Evolutionary conservation across 2,888 invertebrate species (phyloP).

Genomic region (Camptogramma bilineatum): DNA sequence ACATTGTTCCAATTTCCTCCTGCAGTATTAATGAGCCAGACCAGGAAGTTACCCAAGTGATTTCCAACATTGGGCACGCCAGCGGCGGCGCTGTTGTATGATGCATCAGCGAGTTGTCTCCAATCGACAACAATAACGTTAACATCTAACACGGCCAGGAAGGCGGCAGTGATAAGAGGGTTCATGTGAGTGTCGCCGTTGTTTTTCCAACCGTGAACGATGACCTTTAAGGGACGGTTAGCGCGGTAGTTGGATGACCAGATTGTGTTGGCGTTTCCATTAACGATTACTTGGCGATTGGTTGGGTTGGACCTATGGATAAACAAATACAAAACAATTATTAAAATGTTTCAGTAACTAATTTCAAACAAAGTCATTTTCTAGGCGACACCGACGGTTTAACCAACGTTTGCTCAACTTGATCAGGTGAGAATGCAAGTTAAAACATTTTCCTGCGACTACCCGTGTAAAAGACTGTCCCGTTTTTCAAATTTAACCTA

Average conservation of each 20-base stretch:
- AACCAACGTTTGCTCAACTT: no score
- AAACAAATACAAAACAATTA: constrained; percentile 7
- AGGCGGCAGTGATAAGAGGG: constrained; percentile 58
- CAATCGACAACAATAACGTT: constrained; percentile 78
- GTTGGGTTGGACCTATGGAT: constrained; percentile 49
- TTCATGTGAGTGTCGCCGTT: constrained; percentile 61
- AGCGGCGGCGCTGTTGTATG: constrained; percentile 60
- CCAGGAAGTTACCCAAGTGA: constrained; percentile 69
- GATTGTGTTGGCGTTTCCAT: constrained; percentile 61
- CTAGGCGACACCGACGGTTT: no score
- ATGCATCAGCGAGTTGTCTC: constrained; percentile 55
- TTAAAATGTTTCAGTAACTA: no score
- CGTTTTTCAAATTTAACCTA: no score
- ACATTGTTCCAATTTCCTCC: constrained; percentile 71
- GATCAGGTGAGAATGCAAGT: no score
- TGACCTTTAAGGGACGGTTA: constrained; percentile 57
- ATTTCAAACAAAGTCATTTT: neutral
- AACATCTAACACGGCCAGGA: constrained; percentile 60
- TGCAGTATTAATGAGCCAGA: constrained; percentile 66
- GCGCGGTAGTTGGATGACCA: constrained; percentile 58
- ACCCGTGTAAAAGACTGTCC: no score
- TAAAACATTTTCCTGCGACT: no score
- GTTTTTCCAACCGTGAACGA: constrained; percentile 72
- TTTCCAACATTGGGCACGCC: constrained; percentile 68
- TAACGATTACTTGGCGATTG: constrained; percentile 57